phyloP scores from a whole-genome alignment of 2,113 vertebrate species.

The Phainopepla nitens region DNA sequence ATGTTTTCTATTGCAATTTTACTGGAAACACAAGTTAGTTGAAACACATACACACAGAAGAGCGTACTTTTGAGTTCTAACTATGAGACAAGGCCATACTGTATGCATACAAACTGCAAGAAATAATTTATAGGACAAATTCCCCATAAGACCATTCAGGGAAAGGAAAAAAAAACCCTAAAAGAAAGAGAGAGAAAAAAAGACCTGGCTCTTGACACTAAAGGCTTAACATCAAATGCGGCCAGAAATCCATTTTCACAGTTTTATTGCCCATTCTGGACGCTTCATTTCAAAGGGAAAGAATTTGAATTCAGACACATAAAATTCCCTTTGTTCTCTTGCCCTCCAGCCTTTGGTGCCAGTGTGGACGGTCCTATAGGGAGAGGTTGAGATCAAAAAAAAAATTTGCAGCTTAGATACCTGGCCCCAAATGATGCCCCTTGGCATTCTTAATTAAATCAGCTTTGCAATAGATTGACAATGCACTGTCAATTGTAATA shows the following conservation, averaged over 20 bases:
- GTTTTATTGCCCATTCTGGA: constrained; percentile 89
- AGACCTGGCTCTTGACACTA: constrained; percentile 84
- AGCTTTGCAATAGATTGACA: constrained; percentile 78
- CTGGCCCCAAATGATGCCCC: constrained; percentile 91
- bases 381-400: constrained; percentile 85
- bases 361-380: constrained; percentile 83
- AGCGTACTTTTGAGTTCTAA: constrained; percentile 20
- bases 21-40: constrained; percentile 23
- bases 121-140: constrained; percentile 71
- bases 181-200: constrained; percentile 59
- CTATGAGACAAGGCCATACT: constrained; percentile 23
- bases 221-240: constrained; percentile 97
- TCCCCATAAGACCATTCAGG: constrained; percentile 67
- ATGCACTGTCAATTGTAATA: constrained; percentile 90
- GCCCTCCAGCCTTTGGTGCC: constrained; percentile 92
- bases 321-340: constrained; percentile 89
- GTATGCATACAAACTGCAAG: constrained; percentile 48
- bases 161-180: neutral
- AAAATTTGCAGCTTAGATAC: constrained; percentile 75
- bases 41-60: neutral
- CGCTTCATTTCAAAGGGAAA: constrained; percentile 88
- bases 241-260: constrained; percentile 94
- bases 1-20: neutral
- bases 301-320: constrained; percentile 86
- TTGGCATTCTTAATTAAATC: constrained; percentile 92